Evolutionary conservation across 1,140 invertebrate species (phyloP).

Genomic region (Brachionus manjavacas): DNA sequence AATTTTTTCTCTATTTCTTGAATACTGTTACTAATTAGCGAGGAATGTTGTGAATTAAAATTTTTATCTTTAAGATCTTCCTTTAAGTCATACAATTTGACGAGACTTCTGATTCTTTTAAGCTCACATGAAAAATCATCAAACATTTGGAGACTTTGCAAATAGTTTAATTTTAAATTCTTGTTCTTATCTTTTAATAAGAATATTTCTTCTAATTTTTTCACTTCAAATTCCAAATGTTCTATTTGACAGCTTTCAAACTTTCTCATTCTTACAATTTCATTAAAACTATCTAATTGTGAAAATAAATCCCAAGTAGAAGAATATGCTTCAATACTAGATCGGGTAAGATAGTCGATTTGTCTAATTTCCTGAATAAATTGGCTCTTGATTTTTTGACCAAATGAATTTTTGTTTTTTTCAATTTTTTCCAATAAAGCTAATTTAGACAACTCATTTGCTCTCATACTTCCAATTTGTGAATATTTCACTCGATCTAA

Average conservation of each 20-base stretch:
- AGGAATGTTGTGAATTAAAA: background rate
- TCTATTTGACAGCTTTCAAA: background rate
- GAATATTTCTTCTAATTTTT: background rate
- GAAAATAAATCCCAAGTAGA: background rate
- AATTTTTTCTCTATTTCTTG: background rate
- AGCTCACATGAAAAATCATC: background rate
- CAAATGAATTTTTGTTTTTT: background rate
- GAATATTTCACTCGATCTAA: background rate
- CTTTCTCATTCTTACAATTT: background rate
- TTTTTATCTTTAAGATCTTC: background rate
- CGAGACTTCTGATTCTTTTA: background rate
- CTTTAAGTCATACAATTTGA: background rate
- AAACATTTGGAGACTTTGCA: background rate
- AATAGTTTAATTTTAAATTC: background rate
- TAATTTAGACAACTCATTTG: background rate
- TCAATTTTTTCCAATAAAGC: background rate
- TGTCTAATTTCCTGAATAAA: background rate
- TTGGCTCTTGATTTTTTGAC: background rate
- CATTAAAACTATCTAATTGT: background rate
- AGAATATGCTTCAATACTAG: background rate
- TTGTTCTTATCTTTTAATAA: background rate
- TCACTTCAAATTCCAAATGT: background rate
- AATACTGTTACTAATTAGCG: background rate
- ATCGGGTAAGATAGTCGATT: background rate
- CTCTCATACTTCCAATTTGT: background rate